Evolutionary conservation across 2,113 vertebrate species (phyloP), one percentile per base, ranked within the genome.

Genomic region (Scartelaos histophorus): DNA sequence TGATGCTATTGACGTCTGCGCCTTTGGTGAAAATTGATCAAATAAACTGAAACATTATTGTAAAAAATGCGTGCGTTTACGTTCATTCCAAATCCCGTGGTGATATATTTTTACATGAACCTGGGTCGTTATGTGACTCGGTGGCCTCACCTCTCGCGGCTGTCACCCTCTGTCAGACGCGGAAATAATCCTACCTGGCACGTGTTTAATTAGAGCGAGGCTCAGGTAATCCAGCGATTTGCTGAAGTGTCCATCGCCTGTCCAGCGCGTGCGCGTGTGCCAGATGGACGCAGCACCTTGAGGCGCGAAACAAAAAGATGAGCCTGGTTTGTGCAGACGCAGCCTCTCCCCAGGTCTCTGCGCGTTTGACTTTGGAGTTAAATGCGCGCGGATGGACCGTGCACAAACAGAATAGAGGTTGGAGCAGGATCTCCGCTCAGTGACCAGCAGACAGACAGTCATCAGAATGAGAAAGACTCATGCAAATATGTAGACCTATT

Each of bases 181-280:
- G 90, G 92, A 94, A 95, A 83, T 91, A 90, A 96, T 95, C 95
- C 95, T 92, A 94, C 91, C 95, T 96, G 96, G 92, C 91, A 94
- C 95, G 93, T 95, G 95, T 95, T 97, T 97, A 96, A 97, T 97
- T 96, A 95, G 92, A 95, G 90, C 93, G 94, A 94, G 94, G 94
- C 94, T 94, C 92, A 94, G 94, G 95, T 97, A 96, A 97, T 95
- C 95, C 95, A 90, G 88, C 93, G 93, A 94, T 97, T 96, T 96
- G 95, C 93, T 95, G 90, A 93, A 96, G 95, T 95, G 95, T 94
- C 94, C 92, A 85, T 93, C 90, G 85, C 84, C 88, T 94, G 90
- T 92, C 88, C 88, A 69, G 91, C 86, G 45, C 85, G 93, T 87
- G 90, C 94, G 90, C 82, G 91, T 86, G 90, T 88, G 90, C 92